Evolutionary conservation across 2,113 vertebrate species (phyloP), one percentile per base, ranked within the genome.

Genomic region (Phoenicopterus ruber): DNA sequence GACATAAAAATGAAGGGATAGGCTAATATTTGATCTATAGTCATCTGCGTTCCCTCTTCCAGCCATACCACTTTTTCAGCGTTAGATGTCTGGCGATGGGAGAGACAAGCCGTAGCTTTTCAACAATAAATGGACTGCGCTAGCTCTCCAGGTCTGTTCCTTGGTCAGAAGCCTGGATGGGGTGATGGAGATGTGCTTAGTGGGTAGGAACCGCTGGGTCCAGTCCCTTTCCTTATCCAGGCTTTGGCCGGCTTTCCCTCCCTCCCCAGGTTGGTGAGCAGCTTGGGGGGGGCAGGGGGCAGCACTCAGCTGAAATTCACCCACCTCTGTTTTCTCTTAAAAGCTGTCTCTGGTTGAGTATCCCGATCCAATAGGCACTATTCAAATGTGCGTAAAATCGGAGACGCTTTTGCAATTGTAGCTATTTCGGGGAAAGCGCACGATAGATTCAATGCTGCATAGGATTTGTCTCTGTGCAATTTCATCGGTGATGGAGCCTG

Each of bases 401-500:
- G 36, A n/a, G 42, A 5, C n/a, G 52, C 22, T 58, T 71, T 61
- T 42, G 54, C 34, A 18, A 0, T 38, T 2, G 0, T 14, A 40
- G 13, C 11, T 61, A 0, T 10, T n/a, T 17, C 26, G 58, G 36
- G 54, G 13, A 29, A 88, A 83, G 16, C 2, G 0, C 17, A 11
- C n/a, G 1, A 7, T 8, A 4, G 0, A 13, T 17, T 36, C 2
- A 2, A 8, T 2, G 11, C 32, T 80, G 21, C 0, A 0, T 11
- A 14, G 34, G 44, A 34, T 31, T 47, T 11, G 22, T 13, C 34
- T 55, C 28, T 32, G 8, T 9, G 22, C 40, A 25, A 2, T 58
- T 79, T 47, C 31, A 8, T 3, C 3, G 0, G 8, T 6, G 47
- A 34, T 1, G n/a, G 24, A 47, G 8, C 28, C 52, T 2, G 1